Base-by-base conservation (phyloP, 2,888 invertebrate genomes). In the Aleiodes alternator region DNA sequence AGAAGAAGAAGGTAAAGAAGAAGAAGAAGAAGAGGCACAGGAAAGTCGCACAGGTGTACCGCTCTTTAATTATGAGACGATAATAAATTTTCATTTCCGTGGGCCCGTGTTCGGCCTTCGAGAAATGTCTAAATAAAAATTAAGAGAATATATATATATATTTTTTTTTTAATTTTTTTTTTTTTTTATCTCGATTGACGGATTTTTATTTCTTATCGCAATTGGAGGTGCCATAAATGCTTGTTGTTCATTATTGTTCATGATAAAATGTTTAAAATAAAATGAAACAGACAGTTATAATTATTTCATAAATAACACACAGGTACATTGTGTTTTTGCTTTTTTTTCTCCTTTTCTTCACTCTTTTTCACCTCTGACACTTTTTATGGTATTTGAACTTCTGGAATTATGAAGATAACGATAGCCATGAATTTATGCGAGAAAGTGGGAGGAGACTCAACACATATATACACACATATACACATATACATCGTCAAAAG, bases 41-140 rank as follows among this genome's bases (percentile, higher is more conserved):
- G 68, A 76, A 64, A 78, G 80, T 80, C 82, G 83, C 84, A 86
- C 84, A 84, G 82, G 81, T 82, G 82, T 81, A 82, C 84, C 84
- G 83, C 83, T 83, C 84, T 84, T 85, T 86, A 85, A 87, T 87
- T 87, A 87, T 83, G 78, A 84, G 50, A 80, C 80, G 81, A 82
- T 85, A 86, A 87, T 87, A 86, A 87, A 87, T 87, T 86, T 84
- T 78, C 16, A 69, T 38, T 57, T 16, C 53, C 38, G 8, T 34
- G 16, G 43, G 14, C 14, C 16, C 53, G 43, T 43, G 43, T 9
- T 64, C 43, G 7, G 43, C 8, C 38, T 23, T 16, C 55, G 34
- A 59, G 38, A 16, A 61, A 61, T 14, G 38, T 43, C 16, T 64
- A 16, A 16, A 48, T 64, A 23, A 14, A 23, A 43, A 48, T 64